Base-by-base conservation (phyloP, 2,113 vertebrate species). In the Malaclemys terrapin region DNA sequence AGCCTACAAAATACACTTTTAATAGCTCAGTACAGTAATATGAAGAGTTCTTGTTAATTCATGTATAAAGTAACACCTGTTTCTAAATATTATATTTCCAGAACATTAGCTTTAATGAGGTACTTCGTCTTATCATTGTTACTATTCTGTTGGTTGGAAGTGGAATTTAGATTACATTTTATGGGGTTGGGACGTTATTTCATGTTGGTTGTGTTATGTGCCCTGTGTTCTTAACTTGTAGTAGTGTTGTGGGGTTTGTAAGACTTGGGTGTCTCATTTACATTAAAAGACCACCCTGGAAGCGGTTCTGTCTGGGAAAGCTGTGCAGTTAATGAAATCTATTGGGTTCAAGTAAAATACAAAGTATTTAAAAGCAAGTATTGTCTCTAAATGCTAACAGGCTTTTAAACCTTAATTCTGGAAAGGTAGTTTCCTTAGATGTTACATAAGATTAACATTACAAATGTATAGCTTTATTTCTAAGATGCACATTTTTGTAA, bases 301-400 rank as follows among this genome's bases (percentile, higher is more conserved):
- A 72, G n/a, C 10, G 8, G 65, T 72, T 72, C n/a, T 22, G 65
- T 72, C n/a, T 72, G 65, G 65, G 65, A 38, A 72, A 38, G 19
- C n/a, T 38, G 65, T 38, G 17, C 19, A 22, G 9, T 72, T 72
- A 72, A 19, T 17, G 3, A 69, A 69, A 38, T 72, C 65, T 72
- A 9, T 72, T 69, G 65, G 65, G 20, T 72, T 38, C n/a, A 22
- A 72, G 19, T 72, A 38, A 20, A 72, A 38, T 53, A 69, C 56
- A 84, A 62, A 90, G 59, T 87, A 91, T 82, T 88, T 94, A 45
- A 89, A 96, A 85, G 82, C 86, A 82, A 82, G 49, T 94, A 10
- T 38, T 38, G 4, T 84, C 89, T 87, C 6, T 6, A 50, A 38
- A 50, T 49, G 38, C 31, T 89, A 5, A 2, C 78, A 91, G 86